Conservation (phyloP, 2,113 vertebrate genomes). For the Phoxinus phoxinus region DNA sequence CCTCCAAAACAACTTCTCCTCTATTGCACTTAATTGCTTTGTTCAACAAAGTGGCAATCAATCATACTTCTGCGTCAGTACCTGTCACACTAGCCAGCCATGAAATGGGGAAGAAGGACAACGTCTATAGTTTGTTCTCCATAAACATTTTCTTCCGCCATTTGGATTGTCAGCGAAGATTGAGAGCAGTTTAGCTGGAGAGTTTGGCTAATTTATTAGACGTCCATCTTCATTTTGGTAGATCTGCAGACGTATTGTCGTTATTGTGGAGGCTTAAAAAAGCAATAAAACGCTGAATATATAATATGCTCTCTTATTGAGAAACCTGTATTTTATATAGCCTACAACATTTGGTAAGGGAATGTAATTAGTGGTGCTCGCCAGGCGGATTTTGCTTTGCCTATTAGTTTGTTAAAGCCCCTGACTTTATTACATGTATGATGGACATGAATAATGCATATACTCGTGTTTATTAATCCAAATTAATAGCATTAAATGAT, state of each 20-base stretch:
- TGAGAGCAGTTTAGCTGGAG: conserved; percentile 50
- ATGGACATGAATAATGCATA: background rate
- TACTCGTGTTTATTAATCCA: background rate
- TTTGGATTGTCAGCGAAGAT: conserved; percentile 61
- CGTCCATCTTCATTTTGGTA: conserved; percentile 65
- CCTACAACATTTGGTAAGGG: background rate
- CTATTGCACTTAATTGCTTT: conserved; percentile 73
- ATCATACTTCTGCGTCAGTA: conserved; percentile 70
- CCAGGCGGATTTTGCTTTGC: background rate
- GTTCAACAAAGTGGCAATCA: conserved; percentile 77
- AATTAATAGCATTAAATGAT: background rate
- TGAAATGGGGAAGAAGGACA: conserved; percentile 69
- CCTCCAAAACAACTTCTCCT: conserved; percentile 58
- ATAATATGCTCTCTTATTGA: background rate
- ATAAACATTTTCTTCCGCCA: conserved; percentile 55
- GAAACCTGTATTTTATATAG: background rate
- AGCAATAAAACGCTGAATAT: background rate
- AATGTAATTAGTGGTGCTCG: background rate
- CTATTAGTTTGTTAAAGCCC: background rate
- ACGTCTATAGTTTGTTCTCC: conserved; percentile 59
- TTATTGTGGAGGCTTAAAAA: conserved; percentile 46
- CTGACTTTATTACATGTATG: background rate
- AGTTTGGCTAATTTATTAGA: conserved; percentile 53
- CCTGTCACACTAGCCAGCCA: conserved; percentile 69
- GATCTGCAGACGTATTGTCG: conserved; percentile 39